Conservation (phyloP, 2,797 vertebrate genomes). For the Benthosema pterotum region DNA sequence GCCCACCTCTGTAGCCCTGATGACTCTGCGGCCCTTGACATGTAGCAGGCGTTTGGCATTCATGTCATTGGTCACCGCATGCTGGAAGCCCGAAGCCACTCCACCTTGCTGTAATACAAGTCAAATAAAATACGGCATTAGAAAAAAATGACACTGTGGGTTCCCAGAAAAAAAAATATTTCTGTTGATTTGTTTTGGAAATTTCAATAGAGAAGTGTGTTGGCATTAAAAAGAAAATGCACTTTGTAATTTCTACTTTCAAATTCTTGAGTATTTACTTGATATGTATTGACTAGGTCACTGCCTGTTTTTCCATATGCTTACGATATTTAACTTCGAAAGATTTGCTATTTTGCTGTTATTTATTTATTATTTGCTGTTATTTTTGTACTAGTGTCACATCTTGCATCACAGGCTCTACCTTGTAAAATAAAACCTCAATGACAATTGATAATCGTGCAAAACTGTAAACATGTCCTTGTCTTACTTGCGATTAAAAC, state of each 20-base stretch:
- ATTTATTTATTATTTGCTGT: too few species aligned
- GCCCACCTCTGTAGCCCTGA: conserved; percentile 66
- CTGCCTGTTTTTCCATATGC: conserved; percentile 12
- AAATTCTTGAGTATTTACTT: not conserved
- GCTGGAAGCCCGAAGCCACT: conserved; percentile 73
- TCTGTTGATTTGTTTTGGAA: too few species aligned
- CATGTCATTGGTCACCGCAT: conserved; percentile 56
- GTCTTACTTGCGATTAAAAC: too few species aligned
- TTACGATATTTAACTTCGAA: not conserved
- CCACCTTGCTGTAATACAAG: conserved; percentile 71
- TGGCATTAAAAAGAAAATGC: too few species aligned
- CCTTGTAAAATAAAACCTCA: too few species aligned
- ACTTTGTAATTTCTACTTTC: too few species aligned
- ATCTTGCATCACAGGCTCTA: not conserved
- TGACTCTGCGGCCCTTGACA: conserved; percentile 66
- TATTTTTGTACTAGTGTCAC: not conserved
- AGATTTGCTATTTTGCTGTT: too few species aligned
- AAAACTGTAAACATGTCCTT: not conserved
- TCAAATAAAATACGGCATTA: conserved; percentile 1
- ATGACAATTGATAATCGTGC: too few species aligned
- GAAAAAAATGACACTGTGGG: not conserved
- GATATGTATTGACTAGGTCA: not conserved
- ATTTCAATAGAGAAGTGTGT: too few species aligned
- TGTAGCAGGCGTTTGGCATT: conserved; percentile 63
- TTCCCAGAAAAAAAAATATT: too few species aligned